Conservation (phyloP, 2,797 vertebrate species). For the Oreochromis mossambicus region DNA sequence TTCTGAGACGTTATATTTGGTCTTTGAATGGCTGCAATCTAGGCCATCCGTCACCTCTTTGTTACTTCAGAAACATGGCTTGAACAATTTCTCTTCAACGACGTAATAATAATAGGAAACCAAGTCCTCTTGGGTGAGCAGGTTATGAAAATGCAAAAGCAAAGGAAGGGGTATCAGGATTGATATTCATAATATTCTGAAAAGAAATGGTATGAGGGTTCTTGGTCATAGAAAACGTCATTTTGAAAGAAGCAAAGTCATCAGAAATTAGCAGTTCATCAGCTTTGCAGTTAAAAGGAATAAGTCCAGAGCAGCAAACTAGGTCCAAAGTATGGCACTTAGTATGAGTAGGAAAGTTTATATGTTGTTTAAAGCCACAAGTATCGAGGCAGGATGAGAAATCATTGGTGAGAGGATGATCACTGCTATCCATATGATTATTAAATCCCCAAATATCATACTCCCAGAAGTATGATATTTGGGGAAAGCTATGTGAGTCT, state of each 20-base stretch:
- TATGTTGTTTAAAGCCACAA: background rate
- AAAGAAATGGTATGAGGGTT: background rate
- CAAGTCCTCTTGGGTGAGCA: too few species aligned
- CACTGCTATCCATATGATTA: background rate
- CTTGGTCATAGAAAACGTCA: background rate
- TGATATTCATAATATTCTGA: too few species aligned
- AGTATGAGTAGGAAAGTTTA: background rate
- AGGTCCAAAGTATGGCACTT: background rate
- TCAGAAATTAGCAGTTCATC: background rate
- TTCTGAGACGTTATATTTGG: too few species aligned
- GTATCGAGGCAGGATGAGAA: background rate
- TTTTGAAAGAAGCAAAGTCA: background rate
- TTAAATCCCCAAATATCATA: background rate
- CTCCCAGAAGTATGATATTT: background rate
- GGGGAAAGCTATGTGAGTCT: background rate
- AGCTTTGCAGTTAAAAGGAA: background rate
- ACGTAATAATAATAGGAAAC: too few species aligned
- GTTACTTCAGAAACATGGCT: too few species aligned
- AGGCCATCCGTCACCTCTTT: too few species aligned
- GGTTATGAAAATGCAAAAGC: too few species aligned
- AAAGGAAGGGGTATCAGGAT: too few species aligned
- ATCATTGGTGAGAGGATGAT: background rate
- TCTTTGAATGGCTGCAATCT: too few species aligned
- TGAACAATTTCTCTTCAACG: too few species aligned
- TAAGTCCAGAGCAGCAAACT: background rate